These are phyloP conservation scores for Cheumatopsyche charites DNA, from an alignment of 1,140 invertebrate species.

Conservation along the genomic window DNA sequence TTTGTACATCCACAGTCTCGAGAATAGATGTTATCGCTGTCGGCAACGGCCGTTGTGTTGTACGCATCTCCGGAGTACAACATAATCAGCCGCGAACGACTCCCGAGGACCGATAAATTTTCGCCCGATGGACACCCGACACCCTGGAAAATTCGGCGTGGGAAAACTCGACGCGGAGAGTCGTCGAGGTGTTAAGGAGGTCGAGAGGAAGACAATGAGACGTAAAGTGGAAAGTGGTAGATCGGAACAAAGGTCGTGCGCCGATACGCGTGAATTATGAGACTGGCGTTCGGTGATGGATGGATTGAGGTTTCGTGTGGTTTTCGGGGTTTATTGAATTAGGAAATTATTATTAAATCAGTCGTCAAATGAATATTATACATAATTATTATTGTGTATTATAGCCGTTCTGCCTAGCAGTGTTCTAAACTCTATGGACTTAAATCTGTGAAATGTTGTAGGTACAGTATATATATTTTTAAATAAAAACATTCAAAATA, in stretches of 20 bases:
- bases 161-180: background rate
- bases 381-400: no score
- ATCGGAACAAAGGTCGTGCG: background rate
- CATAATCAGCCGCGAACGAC: constrained; percentile 14
- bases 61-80: background rate
- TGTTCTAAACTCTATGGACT: no score
- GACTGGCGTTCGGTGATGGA: no score
- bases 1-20: background rate
- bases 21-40: constrained; percentile 25
- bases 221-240: background rate
- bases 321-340: no score
- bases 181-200: background rate
- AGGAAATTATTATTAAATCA: no score
- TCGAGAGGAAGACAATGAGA: no score
- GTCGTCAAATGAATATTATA: no score
- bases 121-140: background rate
- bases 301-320: no score
- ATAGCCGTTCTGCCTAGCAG: no score
- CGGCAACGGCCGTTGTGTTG: background rate
- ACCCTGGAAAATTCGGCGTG: constrained; percentile 11
- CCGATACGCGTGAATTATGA: background rate
- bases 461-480: no score
- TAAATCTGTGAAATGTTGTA: no score
- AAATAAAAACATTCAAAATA: no score
- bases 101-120: background rate